Percentiles rank a stretch among this genome's conserved stretches.
Evolutionary conservation across 2,797 vertebrate genomes (phyloP).

Genomic region (Hapalemur alaotrensis): DNA sequence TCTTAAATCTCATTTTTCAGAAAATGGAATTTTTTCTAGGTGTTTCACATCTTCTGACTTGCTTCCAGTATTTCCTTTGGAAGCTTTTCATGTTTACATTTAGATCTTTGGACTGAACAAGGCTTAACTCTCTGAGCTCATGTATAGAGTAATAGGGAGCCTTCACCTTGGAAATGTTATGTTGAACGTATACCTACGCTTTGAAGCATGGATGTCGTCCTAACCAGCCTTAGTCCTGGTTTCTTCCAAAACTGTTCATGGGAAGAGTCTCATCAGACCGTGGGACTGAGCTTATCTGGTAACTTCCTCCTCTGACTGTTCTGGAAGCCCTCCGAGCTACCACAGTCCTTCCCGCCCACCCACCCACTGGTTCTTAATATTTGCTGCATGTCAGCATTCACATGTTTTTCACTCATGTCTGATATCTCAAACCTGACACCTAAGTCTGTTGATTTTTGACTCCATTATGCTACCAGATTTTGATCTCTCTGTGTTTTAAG

Average conservation of each 20-base stretch:
- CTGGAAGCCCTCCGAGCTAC: neutral
- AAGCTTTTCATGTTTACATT: neutral
- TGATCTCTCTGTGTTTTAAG: neutral
- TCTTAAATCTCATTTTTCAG: neutral
- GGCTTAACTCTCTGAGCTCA: neutral
- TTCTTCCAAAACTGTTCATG: neutral
- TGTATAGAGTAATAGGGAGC: neutral
- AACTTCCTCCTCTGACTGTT: too few relatives aligned
- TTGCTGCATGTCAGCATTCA: neutral
- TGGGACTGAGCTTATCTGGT: neutral
- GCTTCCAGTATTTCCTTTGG: neutral
- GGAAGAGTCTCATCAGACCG: neutral
- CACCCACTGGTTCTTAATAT: neutral
- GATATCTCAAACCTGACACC: neutral
- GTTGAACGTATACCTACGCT: neutral
- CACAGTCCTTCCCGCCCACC: rapidly evolving
- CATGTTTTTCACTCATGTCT: neutral
- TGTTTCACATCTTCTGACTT: neutral
- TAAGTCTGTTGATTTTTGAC: neutral
- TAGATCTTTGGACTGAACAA: neutral
- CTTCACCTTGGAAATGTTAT: neutral
- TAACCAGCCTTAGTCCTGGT: neutral
- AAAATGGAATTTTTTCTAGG: neutral
- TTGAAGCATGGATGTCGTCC: neutral
- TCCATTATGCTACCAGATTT: neutral